A percentile compares a stretch with the other conserved stretches of the same genome.
Conservation (phyloP, 2,797 vertebrate species). For the Poeciliopsis turneri region DNA sequence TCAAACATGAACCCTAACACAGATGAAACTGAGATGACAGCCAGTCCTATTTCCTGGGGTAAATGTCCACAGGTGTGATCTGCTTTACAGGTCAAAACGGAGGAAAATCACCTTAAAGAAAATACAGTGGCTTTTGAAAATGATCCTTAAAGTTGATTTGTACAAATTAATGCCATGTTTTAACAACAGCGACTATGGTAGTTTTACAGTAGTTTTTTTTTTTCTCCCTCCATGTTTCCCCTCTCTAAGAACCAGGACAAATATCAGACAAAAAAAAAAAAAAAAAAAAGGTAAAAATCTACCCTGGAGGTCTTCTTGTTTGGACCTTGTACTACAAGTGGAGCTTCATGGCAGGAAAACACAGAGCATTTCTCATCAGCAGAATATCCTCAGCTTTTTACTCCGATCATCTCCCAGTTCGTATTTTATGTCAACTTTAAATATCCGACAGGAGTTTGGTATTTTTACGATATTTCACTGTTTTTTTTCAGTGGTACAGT, state of each 20-base stretch:
- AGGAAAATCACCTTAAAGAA: not conserved
- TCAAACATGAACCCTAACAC: not conserved
- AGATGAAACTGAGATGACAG: not conserved
- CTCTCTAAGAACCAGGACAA: not conserved
- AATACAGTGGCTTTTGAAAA: not conserved
- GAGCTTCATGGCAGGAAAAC: not conserved
- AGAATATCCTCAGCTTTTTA: not conserved
- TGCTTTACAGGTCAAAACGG: not conserved
- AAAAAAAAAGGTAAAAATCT: not conserved
- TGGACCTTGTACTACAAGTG: not conserved
- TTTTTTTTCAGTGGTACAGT: not conserved
- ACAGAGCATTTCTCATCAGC: not conserved
- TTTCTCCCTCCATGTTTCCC: not conserved
- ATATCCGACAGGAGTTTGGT: not conserved
- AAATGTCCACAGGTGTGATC: not conserved
- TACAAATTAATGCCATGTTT: not conserved
- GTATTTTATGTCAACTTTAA: not conserved
- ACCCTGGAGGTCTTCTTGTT: not conserved
- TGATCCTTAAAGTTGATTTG: not conserved
- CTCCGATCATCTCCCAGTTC: not conserved
- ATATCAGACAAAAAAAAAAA: not conserved
- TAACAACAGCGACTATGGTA: not conserved
- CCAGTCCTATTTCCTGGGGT: not conserved
- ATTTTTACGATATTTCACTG: not conserved
- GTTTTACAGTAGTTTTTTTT: not conserved